Base-by-base conservation (phyloP, 2,113 vertebrate genomes). In the Turnix velox region DNA sequence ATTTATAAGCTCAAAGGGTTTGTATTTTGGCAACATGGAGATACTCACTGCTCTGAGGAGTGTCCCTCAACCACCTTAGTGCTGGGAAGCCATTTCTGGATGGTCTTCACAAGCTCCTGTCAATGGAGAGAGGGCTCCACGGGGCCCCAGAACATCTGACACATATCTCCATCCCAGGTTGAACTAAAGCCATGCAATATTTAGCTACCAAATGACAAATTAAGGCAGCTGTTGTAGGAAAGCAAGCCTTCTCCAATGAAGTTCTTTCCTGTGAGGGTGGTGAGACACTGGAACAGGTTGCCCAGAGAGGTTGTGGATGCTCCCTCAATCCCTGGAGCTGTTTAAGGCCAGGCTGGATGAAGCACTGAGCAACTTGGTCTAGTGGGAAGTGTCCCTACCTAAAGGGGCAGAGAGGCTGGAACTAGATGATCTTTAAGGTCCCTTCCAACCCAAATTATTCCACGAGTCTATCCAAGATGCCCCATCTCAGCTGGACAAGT, bases 121-220 rank as follows among this genome's bases (percentile, higher is more conserved):
- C 57, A 5, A 0, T 0, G 54, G n/a, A 25, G 16, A 20, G 30
- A 49, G 39, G 16, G 18, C 7, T 51, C 59, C 73, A 4, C 1
- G 1, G 35, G 30, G 25, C 13, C 52, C 35, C 71, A 20, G 37
- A 48, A n/a, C 30, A 33, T 33, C 68, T 7, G 11, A 52, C 4
- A 6, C 0, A 2, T 0, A 1, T 20, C 31, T 52, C 35, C 1
- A 1, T 15, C 33, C 17, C 49, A 31, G 18, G 45, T 30, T 30
- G 49, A 68, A 52, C 51, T 43, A 42, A 45, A 59, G 14, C 78
- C 55, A 2, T 10, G 37, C 35, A 48, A 28, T 27, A 81, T 69
- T 85, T 18, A 71, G 71, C 52, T 24, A 22, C 27, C 46, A 61
- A 78, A 63, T 48, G 58, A 31, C 57, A 78, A 78, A 74, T 6